Evolutionary conservation across 1,140 invertebrate species (phyloP).

Genomic region (Drepana arcuata): DNA sequence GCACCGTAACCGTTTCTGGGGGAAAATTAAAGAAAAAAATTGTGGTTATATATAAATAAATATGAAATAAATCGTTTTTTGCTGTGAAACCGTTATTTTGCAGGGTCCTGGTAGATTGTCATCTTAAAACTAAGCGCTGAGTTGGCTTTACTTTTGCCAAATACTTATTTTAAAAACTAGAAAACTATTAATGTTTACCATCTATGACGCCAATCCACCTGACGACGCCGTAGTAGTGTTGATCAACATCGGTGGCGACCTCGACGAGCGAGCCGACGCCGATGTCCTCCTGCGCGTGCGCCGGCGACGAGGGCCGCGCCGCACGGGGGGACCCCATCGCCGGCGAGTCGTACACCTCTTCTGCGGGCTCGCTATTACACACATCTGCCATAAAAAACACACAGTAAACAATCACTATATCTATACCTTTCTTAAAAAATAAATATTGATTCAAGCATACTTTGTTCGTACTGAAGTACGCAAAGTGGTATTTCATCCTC

Average conservation of each 20-base stretch:
- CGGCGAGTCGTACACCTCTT: slow-evolving; percentile 55
- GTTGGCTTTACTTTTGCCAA: no score
- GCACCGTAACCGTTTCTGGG: no score
- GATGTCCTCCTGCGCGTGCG: slow-evolving; percentile 67
- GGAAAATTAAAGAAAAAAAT: no score
- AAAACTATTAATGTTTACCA: slow-evolving; percentile 80
- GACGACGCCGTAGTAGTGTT: slow-evolving; percentile 84
- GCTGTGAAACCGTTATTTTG: no score
- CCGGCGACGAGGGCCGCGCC: slow-evolving; percentile 16
- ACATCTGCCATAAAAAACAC: slow-evolving; percentile 35
- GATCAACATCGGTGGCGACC: slow-evolving; percentile 75
- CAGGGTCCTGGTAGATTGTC: no score
- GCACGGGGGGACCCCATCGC: slow-evolving; percentile 40
- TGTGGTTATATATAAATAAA: no score
- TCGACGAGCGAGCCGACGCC: slow-evolving; percentile 84
- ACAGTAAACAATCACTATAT: not conserved
- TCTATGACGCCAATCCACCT: slow-evolving; percentile 86
- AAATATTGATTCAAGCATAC: slow-evolving; percentile 22
- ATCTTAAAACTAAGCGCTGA: no score
- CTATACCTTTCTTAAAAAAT: not conserved
- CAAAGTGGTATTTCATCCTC: slow-evolving; percentile 58
- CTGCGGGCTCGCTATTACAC: slow-evolving; percentile 28
- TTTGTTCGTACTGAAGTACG: slow-evolving; percentile 53
- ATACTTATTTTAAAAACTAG: no score
- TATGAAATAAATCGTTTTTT: no score